A percentile compares a stretch with the other conserved stretches of the same genome.
Evolutionary conservation across 2,797 vertebrate genomes (phyloP).

Genomic region (Danio choprae): DNA sequence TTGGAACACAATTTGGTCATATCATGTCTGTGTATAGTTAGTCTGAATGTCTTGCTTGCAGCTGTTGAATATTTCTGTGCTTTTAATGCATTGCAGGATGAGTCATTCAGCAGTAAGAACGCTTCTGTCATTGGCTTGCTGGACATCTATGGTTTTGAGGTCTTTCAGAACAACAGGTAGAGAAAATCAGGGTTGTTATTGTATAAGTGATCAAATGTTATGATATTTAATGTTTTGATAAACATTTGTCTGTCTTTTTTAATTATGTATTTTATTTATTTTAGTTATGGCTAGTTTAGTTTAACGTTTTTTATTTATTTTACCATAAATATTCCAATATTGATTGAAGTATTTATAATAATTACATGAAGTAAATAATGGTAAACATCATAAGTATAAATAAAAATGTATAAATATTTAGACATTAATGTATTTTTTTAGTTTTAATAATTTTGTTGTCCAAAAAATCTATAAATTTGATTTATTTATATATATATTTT

Average conservation of each 20-base stretch:
- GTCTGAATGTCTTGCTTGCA: neutral
- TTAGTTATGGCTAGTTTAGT: too few species aligned
- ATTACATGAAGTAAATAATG: too few species aligned
- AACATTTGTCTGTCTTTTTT: too few species aligned
- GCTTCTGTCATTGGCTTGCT: constrained; percentile 91
- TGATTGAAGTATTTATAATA: too few species aligned
- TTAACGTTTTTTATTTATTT: neutral
- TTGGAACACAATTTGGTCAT: constrained; percentile 1
- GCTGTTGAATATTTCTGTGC: constrained; percentile 16
- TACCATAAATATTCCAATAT: neutral
- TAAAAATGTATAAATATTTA: too few species aligned
- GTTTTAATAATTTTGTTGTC: too few species aligned
- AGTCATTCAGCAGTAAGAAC: constrained; percentile 77
- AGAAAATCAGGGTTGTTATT: neutral
- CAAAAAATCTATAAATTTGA: neutral
- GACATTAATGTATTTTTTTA: too few species aligned
- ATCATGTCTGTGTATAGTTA: constrained; percentile 36
- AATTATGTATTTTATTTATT: too few species aligned
- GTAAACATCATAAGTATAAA: too few species aligned
- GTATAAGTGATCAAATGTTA: too few species aligned
- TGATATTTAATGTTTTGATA: too few species aligned
- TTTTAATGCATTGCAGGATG: constrained; percentile 76
- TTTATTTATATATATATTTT: neutral
- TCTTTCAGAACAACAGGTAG: constrained; percentile 98
- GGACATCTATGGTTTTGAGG: constrained; percentile 98